Base-by-base conservation (phyloP, 2,888 invertebrate species). In the Catocala fraxini region DNA sequence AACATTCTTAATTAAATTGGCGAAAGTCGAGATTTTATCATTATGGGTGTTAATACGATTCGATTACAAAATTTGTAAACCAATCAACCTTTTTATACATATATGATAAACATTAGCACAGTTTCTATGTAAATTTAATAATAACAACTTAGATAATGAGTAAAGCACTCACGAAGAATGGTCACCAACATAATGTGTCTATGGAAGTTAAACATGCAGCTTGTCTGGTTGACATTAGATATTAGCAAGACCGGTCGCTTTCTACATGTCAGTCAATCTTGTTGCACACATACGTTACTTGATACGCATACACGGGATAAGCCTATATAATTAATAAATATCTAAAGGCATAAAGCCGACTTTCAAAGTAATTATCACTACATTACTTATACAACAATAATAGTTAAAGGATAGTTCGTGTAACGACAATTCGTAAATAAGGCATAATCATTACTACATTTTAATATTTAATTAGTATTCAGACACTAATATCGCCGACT, bases 221-320 rank as follows among this genome's bases (percentile, higher is more conserved):
- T 76, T 64, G 65, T 53, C 51, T 53, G 61, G 76, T 83, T 82
- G 81, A 84, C 81, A 78, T 77, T 75, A 77, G 62, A 76, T 62
- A 79, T 83, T 82, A 83, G 77, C 75, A 69, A 49, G 63, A 68
- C 66, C 48, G 64, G 69, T 70, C 65, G 65, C 74, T 60, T 61
- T 69, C 71, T 73, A 59, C 67, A 33, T 34, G 34, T 54, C 57
- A 57, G 73, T 75, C 71, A 72, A 68, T 63, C 71, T 70, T 49
- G 54, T 51, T 56, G 57, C 62, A 43, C 58, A 57, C 56, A 51
- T 41, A 43, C 64, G 75, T 71, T 75, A 68, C 60, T 63, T 47
- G 57, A 64, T 42, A 66, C 65, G 66, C 64, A 71, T 65, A 62
- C 66, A 64, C 64, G 35, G 35, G 35, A 0, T 39, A 39, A 39